Conservation (phyloP, 2,888 invertebrate genomes). For the Sminthurinus aureus region DNA sequence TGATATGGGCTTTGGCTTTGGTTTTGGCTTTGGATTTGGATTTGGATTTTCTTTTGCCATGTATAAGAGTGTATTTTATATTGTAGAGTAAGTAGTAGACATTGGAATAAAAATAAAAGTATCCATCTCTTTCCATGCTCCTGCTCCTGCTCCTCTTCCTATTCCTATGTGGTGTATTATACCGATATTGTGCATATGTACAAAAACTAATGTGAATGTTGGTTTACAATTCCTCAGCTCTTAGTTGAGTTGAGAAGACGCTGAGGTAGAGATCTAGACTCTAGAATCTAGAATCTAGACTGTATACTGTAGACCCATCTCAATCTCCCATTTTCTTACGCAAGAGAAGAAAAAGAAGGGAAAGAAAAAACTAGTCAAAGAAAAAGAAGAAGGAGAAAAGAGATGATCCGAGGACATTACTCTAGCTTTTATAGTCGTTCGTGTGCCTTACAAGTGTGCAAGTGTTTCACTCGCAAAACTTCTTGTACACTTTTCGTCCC, state of each 20-base stretch:
- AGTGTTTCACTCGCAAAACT: slow-evolving; percentile 14
- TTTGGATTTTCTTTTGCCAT: not conserved
- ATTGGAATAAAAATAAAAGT: not conserved
- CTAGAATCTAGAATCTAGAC: no score
- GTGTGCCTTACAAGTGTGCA: slow-evolving; percentile 16
- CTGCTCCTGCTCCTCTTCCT: not conserved
- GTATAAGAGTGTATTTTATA: not conserved
- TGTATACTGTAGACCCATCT: no score
- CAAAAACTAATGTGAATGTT: slow-evolving; percentile 12
- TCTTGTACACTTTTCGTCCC: not conserved
- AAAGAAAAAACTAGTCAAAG: not conserved
- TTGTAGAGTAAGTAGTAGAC: not conserved
- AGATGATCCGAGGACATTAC: slow-evolving; percentile 19
- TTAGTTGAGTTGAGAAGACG: not conserved
- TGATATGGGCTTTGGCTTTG: no score
- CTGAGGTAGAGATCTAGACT: not conserved
- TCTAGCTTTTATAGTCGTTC: slow-evolving; percentile 25
- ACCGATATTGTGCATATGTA: not conserved
- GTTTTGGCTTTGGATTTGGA: no score
- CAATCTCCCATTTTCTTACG: not conserved
- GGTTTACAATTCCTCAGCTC: slow-evolving; percentile 17
- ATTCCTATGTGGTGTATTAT: not conserved
- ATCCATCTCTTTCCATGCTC: not conserved
- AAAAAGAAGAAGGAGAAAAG: not conserved
- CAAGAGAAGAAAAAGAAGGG: not conserved